phyloP scores from a whole-genome alignment of 2,888 invertebrate species.

The Cyrtodaria siliqua region DNA sequence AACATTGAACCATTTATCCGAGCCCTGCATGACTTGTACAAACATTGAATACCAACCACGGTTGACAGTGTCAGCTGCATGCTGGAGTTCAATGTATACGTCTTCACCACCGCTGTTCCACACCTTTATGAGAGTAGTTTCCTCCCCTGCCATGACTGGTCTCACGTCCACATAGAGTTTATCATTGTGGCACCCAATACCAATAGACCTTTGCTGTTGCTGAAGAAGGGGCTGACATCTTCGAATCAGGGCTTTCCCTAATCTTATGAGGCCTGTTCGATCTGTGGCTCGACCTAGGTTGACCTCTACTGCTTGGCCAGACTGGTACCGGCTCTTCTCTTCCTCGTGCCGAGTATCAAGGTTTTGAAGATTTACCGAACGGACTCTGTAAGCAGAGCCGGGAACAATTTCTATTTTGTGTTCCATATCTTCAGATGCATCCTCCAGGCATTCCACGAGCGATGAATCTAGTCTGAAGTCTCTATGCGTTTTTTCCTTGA shows the following conservation, averaged over 20 bases:
- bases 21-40: no score
- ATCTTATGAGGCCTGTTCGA: no score
- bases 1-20: no score
- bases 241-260: slow-evolving; percentile 10
- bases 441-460: slow-evolving; percentile 24
- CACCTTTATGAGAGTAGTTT: slow-evolving; percentile 23
- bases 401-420: slow-evolving; percentile 13
- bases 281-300: no score
- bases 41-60: no score
- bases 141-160: slow-evolving; percentile 28
- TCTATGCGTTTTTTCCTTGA: not conserved
- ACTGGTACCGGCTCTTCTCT: slow-evolving; percentile 14
- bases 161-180: slow-evolving; percentile 45
- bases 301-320: no score
- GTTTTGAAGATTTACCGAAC: slow-evolving; percentile 19
- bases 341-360: slow-evolving; percentile 25
- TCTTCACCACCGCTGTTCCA: slow-evolving; percentile 26
- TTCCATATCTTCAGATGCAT: slow-evolving; percentile 16
- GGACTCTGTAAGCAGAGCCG: slow-evolving; percentile 14
- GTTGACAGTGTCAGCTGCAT: slow-evolving; percentile 18
- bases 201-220: slow-evolving; percentile 33
- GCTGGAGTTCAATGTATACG: slow-evolving; percentile 11
- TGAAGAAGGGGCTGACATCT: slow-evolving; percentile 33
- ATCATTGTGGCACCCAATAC: slow-evolving; percentile 41
- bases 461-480: slow-evolving; percentile 25